Evolutionary conservation across 2,113 vertebrate genomes (phyloP).

Genomic region (Hemiscyllium ocellatum): DNA sequence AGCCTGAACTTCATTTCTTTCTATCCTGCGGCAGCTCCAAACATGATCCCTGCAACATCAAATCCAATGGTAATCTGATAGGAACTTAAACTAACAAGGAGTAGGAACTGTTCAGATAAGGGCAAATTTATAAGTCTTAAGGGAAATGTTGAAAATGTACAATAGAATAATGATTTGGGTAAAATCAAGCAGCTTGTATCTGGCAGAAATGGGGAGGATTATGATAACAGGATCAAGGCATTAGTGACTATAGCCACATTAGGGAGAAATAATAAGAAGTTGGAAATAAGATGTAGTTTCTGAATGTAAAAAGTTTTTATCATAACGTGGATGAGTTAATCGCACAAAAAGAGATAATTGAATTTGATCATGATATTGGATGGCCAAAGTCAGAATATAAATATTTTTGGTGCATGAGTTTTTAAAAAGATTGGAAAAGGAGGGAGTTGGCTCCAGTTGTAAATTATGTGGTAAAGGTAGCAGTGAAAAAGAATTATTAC

Average conservation of each 20-base stretch:
- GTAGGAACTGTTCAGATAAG: not conserved
- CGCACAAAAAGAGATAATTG: not conserved
- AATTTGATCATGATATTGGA: not conserved
- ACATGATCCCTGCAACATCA: too few species aligned
- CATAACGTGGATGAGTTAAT: not conserved
- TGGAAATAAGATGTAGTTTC: not conserved
- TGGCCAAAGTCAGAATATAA: not conserved
- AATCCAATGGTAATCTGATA: too few species aligned
- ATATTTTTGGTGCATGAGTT: not conserved
- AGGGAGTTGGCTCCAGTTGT: not conserved
- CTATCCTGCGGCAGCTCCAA: too few species aligned
- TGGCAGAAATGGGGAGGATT: not conserved
- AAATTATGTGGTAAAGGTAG: not conserved
- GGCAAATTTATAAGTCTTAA: not conserved
- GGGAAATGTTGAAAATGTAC: not conserved
- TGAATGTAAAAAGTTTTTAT: not conserved
- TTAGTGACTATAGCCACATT: not conserved
- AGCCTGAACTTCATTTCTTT: too few species aligned
- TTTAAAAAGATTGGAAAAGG: not conserved
- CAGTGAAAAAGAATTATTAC: not conserved
- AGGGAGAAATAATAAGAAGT: not conserved
- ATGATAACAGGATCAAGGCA: not conserved
- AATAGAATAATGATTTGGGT: not conserved
- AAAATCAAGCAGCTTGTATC: not conserved
- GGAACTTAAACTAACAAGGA: not conserved